Evolutionary conservation across 2,113 vertebrate genomes (phyloP).

Genomic region (Neopipo cinnamomea): DNA sequence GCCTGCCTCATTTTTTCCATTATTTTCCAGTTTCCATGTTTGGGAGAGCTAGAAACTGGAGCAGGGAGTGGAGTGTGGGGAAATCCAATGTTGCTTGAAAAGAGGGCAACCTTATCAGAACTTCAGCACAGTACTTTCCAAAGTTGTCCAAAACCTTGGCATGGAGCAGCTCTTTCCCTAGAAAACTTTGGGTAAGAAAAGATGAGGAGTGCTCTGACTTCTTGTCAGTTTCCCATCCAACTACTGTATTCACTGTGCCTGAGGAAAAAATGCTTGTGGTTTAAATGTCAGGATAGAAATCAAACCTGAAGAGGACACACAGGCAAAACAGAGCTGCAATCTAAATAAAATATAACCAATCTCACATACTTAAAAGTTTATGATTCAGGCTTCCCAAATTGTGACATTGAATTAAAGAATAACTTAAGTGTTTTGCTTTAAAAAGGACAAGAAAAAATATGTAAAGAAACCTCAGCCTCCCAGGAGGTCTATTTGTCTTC

Average conservation of each 20-base stretch:
- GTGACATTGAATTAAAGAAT: background rate
- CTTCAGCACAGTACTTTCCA: background rate
- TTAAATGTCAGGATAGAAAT: background rate
- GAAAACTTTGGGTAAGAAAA: background rate
- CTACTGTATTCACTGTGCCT: background rate
- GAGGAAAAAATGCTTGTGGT: background rate
- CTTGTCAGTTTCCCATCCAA: background rate
- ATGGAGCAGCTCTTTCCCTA: background rate
- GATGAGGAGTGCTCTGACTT: background rate
- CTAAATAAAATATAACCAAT: background rate
- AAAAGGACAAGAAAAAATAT: background rate
- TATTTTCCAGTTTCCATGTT: background rate
- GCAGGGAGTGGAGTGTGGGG: background rate
- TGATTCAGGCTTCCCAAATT: background rate
- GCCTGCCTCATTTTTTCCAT: constrained; percentile 1
- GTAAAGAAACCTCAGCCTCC: background rate
- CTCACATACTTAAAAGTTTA: background rate
- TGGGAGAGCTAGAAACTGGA: background rate
- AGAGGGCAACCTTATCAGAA: background rate
- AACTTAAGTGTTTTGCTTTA: background rate
- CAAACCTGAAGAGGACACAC: background rate
- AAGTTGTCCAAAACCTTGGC: background rate
- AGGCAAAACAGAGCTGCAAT: background rate
- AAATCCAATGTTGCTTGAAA: background rate
- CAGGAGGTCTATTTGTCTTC: background rate